Evolutionary conservation across 1,140 invertebrate genomes (phyloP), one percentile per base, ranked within the genome.

Genomic region (Anagrus nilaparvatae): DNA sequence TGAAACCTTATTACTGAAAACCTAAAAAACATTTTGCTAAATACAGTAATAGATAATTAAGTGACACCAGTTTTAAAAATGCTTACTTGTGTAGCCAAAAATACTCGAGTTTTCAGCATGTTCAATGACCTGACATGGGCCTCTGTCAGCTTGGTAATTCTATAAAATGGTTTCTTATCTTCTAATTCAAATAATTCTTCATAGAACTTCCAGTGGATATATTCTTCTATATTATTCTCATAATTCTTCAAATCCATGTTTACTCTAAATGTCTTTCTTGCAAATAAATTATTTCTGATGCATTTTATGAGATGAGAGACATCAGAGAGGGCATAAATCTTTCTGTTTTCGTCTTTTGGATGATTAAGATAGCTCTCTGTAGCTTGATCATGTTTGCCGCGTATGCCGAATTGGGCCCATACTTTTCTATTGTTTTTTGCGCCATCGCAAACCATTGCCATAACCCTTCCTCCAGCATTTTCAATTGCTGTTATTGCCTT

Each of bases 281-380:
- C 17, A 14, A 43, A 33, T 20, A 52, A 24, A 6, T 44, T 43
- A 19, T 54, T 52, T 40, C 48, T 23, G 5, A 54, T 44, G 9
- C 41, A 53, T 38, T 54, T 52, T 1, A 50, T 45, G n/a, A 54
- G 29, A 41, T 54, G 53, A 10, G 50, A 46, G 24, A 44, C 33
- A 25, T 52, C 50, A 4, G 48, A 52, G 27, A 54, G 52, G n/a
- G 47, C 47, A 43, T 39, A 52, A 27, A 55, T 39, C 27, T 39
- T 24, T 9, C 48, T 33, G 9, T 23, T 18, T 37, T 38, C 43
- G 8, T 48, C 42, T 2, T 34, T 21, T 5, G 53, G 51, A 45
- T 55, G 49, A 24, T 44, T 16, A 43, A 51, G 49, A 24, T n/a
- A n/a, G n/a, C 17, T 44, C 44, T 43, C 45, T 14, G 40, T 41